A percentile compares a stretch with the other conserved stretches of the same genome.
Conservation (phyloP, 1,140 invertebrate genomes). For the Sarcophaga peregrina region DNA sequence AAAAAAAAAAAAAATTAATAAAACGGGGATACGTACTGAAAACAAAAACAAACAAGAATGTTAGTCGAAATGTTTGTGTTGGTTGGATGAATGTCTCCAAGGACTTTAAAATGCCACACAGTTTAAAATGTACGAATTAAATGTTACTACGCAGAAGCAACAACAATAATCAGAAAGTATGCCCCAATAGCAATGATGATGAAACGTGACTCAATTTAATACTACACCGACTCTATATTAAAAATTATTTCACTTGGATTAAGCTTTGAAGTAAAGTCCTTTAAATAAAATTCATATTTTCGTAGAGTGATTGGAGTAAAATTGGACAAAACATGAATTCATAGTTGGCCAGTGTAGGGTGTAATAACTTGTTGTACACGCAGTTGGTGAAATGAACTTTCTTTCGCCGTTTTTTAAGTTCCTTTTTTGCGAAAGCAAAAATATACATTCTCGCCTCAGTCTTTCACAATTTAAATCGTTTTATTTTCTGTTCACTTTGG, state of each 20-base stretch:
- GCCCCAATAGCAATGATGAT: background rate
- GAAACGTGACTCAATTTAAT: background rate
- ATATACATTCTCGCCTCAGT: background rate
- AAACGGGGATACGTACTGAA: background rate
- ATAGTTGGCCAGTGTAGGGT: no score
- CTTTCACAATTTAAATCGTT: background rate
- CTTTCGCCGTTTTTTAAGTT: background rate
- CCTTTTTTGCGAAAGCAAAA: background rate
- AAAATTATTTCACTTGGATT: no score
- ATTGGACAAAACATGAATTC: no score
- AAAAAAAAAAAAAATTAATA: background rate
- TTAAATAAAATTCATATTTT: no score
- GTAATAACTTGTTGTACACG: conserved; percentile 19
- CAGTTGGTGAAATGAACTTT: conserved; percentile 17
- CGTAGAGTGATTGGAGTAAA: no score
- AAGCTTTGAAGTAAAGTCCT: no score
- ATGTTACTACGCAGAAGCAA: background rate
- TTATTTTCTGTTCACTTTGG: background rate
- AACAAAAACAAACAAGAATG: no score
- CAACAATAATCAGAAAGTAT: background rate
- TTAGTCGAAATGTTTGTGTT: no score
- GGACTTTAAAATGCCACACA: background rate
- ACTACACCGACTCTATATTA: no score
- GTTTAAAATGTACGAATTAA: background rate
- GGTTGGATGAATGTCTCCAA: background rate